A percentile compares a stretch with the other conserved stretches of the same genome.
These are phyloP conservation scores for Eclectus roratus DNA, from an alignment of 2,113 vertebrate species.

Conservation along the genomic window DNA sequence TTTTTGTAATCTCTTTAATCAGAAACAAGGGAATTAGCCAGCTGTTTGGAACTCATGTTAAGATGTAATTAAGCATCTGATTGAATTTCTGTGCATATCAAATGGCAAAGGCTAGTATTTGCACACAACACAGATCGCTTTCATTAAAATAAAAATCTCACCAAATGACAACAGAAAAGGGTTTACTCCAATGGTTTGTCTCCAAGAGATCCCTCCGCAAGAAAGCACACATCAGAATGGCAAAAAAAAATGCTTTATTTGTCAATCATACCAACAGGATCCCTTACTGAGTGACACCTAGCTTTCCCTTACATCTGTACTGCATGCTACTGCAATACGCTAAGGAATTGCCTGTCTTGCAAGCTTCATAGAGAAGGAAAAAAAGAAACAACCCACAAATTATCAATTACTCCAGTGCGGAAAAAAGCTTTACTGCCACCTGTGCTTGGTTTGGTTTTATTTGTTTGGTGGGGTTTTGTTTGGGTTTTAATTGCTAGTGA, in stretches of 20 bases:
- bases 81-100: constrained; percentile 90
- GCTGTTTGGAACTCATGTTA: constrained; percentile 91
- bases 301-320: constrained; percentile 63
- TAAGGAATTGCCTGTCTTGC: constrained; percentile 43
- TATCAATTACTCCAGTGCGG: constrained; percentile 44
- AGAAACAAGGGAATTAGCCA: constrained; percentile 95
- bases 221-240: constrained; percentile 69
- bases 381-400: constrained; percentile 35
- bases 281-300: constrained; percentile 53
- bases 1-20: constrained; percentile 96
- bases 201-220: constrained; percentile 58
- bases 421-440: constrained; percentile 4
- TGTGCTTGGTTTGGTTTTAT: not conserved
- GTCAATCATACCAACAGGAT: constrained; percentile 75
- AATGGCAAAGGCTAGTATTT: constrained; percentile 75
- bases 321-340: constrained; percentile 42
- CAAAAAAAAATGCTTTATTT: constrained; percentile 66
- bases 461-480: not conserved
- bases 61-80: constrained; percentile 97
- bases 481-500: not conserved
- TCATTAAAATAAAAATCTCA: constrained; percentile 73
- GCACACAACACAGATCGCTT: constrained; percentile 73
- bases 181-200: constrained; percentile 61
- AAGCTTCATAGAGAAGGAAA: not conserved
- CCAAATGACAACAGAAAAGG: constrained; percentile 52